Evolutionary conservation across 2,888 invertebrate species (phyloP).

Genomic region (Cataglyphis albicans): DNA sequence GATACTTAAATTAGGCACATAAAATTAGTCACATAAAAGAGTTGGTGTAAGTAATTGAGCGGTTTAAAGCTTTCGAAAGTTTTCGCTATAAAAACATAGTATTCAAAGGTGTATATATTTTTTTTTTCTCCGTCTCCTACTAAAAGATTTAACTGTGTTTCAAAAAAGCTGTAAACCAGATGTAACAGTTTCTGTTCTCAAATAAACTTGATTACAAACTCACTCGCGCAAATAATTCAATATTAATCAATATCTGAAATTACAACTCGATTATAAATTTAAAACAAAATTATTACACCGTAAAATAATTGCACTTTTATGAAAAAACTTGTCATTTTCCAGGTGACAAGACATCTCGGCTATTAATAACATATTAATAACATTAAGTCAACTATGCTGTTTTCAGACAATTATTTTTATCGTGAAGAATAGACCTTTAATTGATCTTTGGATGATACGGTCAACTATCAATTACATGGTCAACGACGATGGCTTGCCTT

Average conservation of each 20-base stretch:
- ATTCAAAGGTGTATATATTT: not conserved
- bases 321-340: conserved; percentile 29
- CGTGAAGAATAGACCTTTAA: conserved; percentile 42
- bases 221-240: not conserved
- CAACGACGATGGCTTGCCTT: conserved; percentile 31
- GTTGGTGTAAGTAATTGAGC: conserved; percentile 25
- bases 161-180: too few species aligned
- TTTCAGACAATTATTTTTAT: conserved; percentile 45
- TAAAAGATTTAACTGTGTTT: not conserved
- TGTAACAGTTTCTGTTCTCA: not conserved
- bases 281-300: conserved; percentile 23
- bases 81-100: not conserved
- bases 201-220: conserved; percentile 6
- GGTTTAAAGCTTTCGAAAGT: conserved; percentile 18
- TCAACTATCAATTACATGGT: conserved; percentile 52
- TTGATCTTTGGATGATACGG: conserved; percentile 48
- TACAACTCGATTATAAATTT: conserved; percentile 34
- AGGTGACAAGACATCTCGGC: conserved; percentile 14
- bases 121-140: not conserved
- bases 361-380: conserved; percentile 31
- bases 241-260: not conserved
- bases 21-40: conserved; percentile 32
- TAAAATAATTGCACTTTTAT: conserved; percentile 29
- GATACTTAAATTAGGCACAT: conserved; percentile 12
- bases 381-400: not conserved